phyloP scores from a whole-genome alignment of 2,888 invertebrate species.

The Synergus umbraculus region DNA sequence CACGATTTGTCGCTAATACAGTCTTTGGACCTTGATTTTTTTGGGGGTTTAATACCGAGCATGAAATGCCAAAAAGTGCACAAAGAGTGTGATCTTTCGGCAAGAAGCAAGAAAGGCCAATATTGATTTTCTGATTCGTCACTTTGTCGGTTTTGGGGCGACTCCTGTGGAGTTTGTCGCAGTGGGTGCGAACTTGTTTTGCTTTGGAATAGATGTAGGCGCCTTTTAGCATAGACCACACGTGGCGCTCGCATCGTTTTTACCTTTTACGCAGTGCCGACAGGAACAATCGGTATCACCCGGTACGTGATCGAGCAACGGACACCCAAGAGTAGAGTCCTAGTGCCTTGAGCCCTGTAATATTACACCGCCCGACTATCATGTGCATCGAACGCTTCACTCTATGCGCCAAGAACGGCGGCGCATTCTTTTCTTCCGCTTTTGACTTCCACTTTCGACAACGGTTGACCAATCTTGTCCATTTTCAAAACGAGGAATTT shows the following conservation, averaged over 20 bases:
- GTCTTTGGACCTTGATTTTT: too few relatives aligned
- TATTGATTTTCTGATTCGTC: constrained; percentile 37
- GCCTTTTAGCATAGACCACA: constrained; percentile 42
- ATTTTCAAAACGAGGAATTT: constrained; percentile 20
- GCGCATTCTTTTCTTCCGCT: constrained; percentile 26
- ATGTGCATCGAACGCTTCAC: constrained; percentile 56
- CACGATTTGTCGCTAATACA: not conserved
- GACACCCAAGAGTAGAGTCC: constrained; percentile 68
- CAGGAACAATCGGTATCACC: constrained; percentile 64
- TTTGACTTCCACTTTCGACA: constrained; percentile 21
- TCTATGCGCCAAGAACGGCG: constrained; percentile 46
- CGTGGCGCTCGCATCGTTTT: constrained; percentile 30
- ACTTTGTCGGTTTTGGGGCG: constrained; percentile 24
- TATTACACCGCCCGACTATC: constrained; percentile 70
- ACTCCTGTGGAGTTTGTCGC: constrained; percentile 39
- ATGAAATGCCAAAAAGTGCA: not conserved
- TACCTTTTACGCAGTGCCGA: constrained; percentile 44
- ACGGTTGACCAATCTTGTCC: constrained; percentile 9
- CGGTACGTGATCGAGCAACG: constrained; percentile 64
- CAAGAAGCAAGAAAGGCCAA: not conserved
- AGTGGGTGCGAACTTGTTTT: constrained; percentile 41
- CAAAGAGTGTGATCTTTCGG: not conserved
- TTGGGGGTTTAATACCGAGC: too few relatives aligned
- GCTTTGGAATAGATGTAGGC: constrained; percentile 45
- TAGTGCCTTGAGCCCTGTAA: constrained; percentile 70